Evolutionary conservation across 2,113 vertebrate species (phyloP), one percentile per base, ranked within the genome.

Genomic region (Alexandromys fortis): DNA sequence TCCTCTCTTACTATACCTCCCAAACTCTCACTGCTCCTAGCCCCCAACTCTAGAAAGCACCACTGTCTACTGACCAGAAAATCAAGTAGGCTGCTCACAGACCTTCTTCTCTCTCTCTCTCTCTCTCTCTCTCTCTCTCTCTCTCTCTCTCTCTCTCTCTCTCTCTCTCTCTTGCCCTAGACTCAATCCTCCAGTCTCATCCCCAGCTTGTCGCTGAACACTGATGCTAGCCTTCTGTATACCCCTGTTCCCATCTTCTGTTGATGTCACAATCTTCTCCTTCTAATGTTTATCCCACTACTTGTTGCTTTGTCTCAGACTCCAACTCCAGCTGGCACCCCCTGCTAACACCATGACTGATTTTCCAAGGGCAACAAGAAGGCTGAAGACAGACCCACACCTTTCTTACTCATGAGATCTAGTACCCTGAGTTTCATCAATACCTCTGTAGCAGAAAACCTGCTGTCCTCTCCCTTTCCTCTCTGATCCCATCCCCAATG

Each of bases 401-500:
- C n/a, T 55, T 22, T 61, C 13, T 24, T 83, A 63, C 11, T 61
- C 55, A 61, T 14, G 3, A 83, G 3, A 42, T 42, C n/a, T 11
- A 42, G 14, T 61, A 22, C 55, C 22, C 21, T 4, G 22, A 82
- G 35, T n/a, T 35, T 82, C 17, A 38, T 38, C 21, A 12, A 14
- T 7, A 61, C 11, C n/a, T 42, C 24, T 61, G n/a, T 38, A 42
- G 35, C 11, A 82, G 55, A 42, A 61, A 83, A 9, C 7, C 12
- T 61, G 1, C 3, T 38, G 13, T 61, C 3, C 3, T 61, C 26
- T 42, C 24, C 13, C 12, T 28, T 82, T 83, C 24, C 24, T 63
- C 22, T 61, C 1, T 42, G 12, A 9, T 2, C 12, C 11, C 55
- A 82, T 17, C 13, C 35, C 3, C n/a, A 63, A 26, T 1, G 0